phyloP scores from a whole-genome alignment of 2,888 invertebrate genomes.

The Metopia argyrocephala region DNA sequence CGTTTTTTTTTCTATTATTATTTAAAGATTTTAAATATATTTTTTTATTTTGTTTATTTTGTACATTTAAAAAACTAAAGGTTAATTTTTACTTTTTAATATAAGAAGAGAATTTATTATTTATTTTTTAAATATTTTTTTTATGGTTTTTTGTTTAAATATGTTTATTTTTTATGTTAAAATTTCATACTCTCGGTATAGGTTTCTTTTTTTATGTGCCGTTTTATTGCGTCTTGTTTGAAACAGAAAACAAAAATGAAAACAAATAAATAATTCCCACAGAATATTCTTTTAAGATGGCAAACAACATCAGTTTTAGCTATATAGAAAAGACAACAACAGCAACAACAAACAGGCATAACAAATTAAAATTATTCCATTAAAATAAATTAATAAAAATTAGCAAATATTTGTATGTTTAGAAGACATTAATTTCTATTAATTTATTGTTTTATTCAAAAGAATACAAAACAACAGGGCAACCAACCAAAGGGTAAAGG shows the following conservation, averaged over 20 bases:
- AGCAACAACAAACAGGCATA: neutral
- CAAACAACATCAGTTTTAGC: neutral
- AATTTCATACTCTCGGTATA: slow-evolving; percentile 1
- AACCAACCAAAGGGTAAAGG: too few species aligned
- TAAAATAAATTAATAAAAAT: slow-evolving; percentile 1
- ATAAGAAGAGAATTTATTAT: slow-evolving; percentile 42
- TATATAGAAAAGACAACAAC: neutral
- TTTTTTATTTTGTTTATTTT: slow-evolving; percentile 37
- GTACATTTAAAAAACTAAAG: slow-evolving; percentile 12
- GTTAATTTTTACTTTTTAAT: neutral
- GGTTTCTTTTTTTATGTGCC: slow-evolving; percentile 12
- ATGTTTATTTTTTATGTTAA: slow-evolving; percentile 1
- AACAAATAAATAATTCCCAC: slow-evolving; percentile 19
- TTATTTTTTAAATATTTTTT: slow-evolving; percentile 1
- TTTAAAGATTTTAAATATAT: slow-evolving; percentile 28
- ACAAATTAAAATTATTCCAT: slow-evolving; percentile 13
- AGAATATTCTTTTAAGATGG: neutral
- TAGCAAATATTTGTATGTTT: neutral
- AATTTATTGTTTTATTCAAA: neutral
- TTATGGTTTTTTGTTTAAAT: neutral
- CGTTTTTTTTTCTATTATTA: slow-evolving; percentile 21
- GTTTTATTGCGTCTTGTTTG: slow-evolving; percentile 41
- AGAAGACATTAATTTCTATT: slow-evolving; percentile 5
- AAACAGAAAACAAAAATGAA: neutral
- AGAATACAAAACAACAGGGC: neutral